Evolutionary conservation across 2,113 vertebrate species (phyloP), one percentile per base, ranked within the genome.

Genomic region (Melanostigma gelatinosum): DNA sequence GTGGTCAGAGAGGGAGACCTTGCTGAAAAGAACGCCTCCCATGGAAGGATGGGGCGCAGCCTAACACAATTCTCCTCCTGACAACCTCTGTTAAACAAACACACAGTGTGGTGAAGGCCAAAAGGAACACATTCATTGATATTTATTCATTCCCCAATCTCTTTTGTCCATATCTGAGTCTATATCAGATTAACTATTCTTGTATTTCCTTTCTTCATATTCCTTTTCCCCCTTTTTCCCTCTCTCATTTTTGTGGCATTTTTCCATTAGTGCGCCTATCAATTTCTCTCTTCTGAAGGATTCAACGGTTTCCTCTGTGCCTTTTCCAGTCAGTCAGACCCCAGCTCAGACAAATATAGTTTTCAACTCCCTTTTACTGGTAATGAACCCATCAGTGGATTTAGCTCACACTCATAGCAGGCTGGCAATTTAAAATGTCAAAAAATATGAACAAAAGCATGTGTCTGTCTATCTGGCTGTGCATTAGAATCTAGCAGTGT

Each of bases 291-390:
- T 91, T 83, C 90, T 88, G 82, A 89, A 87, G 85, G 88, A 88
- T 90, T 93, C 83, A 92, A 94, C 78, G 16, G 72, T 88, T 93
- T 92, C 83, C 89, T 92, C 89, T 88, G 85, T 93, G 89, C 86
- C 84, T 32, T 84, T 94, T 96, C 94, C 94, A 94, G 94, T 90
- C 90, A 91, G 89, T 78, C 85, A 90, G 89, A 91, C 91, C 91
- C 92, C 91, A 48, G 85, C 72, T 79, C 61, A 65, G 89, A 93
- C 87, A 91, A 94, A 93, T 93, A 91, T 94, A 95, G 91, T 86
- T 91, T 91, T 87, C 84, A 88, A 88, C 83, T 79, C 85, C 90
- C 91, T 91, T 90, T 94, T 94, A 93, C 93, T 93, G 93, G 94
- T 92, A 95, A 69, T 85, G 85, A 90, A 91, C 90, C 88, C 90